phyloP scores from a whole-genome alignment of 2,797 vertebrate genomes.

The Luscinia luscinia region DNA sequence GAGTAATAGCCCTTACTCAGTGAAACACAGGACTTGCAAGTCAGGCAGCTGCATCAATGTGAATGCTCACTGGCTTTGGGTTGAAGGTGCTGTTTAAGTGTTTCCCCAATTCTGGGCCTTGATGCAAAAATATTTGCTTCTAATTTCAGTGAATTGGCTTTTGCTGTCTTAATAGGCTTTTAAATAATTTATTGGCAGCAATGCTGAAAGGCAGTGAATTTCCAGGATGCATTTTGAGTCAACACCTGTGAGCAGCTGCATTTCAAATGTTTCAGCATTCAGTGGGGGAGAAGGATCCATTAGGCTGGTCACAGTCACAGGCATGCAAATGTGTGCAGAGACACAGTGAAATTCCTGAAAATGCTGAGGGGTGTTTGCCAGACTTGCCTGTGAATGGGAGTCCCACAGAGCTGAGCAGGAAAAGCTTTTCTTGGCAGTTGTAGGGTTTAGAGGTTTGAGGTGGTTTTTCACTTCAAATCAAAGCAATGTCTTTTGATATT shows the following conservation, averaged over 20 bases:
- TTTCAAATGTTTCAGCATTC: background rate
- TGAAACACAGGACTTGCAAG: background rate
- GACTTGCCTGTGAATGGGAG: background rate
- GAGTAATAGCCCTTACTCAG: background rate
- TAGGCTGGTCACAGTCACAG: background rate
- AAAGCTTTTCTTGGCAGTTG: background rate
- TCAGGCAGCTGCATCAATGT: background rate
- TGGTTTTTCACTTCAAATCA: background rate
- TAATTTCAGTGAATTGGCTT: slow-evolving; percentile 33
- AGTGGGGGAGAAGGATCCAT: background rate
- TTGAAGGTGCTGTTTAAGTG: background rate
- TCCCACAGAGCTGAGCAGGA: background rate
- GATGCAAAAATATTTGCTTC: slow-evolving; percentile 32
- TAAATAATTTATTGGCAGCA: slow-evolving; percentile 34
- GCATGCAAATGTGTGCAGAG: background rate
- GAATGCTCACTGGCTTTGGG: background rate
- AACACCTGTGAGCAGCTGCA: background rate
- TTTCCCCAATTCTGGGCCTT: background rate
- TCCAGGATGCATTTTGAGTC: background rate
- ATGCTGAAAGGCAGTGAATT: background rate
- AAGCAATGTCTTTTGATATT: background rate
- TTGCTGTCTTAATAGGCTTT: slow-evolving; percentile 7
- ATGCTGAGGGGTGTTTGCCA: background rate
- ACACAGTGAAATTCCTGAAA: background rate
- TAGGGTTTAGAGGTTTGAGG: background rate